phyloP scores from a whole-genome alignment of 2,797 vertebrate genomes.

The Neopelma chrysocephalum region DNA sequence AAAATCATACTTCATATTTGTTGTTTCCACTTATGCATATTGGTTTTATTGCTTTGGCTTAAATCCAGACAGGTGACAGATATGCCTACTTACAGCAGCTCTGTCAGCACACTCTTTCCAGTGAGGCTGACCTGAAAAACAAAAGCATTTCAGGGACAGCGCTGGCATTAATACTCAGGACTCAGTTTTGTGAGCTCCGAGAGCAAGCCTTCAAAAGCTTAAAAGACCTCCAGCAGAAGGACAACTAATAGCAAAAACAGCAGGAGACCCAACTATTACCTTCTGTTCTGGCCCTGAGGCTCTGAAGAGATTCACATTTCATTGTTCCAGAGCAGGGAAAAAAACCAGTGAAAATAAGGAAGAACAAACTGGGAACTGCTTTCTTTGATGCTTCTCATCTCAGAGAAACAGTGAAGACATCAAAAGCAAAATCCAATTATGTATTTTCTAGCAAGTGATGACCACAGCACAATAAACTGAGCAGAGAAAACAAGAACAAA shows the following conservation, averaged over 20 bases:
- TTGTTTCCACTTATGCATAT: neutral
- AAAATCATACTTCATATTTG: neutral
- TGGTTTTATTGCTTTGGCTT: neutral
- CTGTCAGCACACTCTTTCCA: neutral
- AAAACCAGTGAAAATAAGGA: neutral
- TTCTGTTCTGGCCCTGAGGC: slow-evolving; percentile 19
- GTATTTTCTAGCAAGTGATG: neutral
- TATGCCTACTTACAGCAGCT: neutral
- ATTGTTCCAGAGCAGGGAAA: neutral
- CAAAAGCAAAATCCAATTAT: slow-evolving; percentile 37
- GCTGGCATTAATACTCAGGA: neutral
- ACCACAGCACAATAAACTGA: neutral
- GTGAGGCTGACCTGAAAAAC: neutral
- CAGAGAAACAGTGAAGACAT: neutral
- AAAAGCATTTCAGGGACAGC: neutral
- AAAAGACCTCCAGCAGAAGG: neutral
- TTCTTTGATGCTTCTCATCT: slow-evolving; percentile 2
- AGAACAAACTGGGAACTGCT: neutral
- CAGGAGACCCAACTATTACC: neutral
- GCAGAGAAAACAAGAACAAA: neutral
- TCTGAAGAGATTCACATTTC: neutral
- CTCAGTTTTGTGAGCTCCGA: neutral
- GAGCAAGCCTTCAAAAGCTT: neutral
- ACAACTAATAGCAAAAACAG: neutral
- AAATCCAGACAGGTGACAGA: neutral